Percentiles rank a stretch among this genome's conserved stretches.
Conservation (phyloP, 2,113 vertebrate genomes). For the Furnarius figulus region DNA sequence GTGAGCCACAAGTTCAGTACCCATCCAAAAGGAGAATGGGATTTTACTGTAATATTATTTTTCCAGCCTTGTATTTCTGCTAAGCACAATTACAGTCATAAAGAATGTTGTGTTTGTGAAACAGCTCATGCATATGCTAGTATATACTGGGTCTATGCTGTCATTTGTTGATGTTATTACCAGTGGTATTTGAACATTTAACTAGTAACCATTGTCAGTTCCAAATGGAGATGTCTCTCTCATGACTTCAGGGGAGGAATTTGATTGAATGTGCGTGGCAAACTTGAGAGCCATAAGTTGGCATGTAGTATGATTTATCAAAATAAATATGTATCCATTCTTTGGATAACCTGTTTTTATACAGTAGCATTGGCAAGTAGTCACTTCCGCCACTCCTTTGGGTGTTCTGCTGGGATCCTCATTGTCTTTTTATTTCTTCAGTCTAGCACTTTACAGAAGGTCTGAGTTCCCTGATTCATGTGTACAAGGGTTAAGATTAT, state of each 20-base stretch:
- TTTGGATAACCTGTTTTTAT: neutral
- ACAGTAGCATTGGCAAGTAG: neutral
- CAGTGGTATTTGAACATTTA: neutral
- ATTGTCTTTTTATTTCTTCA: neutral
- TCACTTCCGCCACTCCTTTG: neutral
- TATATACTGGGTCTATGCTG: neutral
- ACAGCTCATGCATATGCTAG: neutral
- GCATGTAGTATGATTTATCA: neutral
- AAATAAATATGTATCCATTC: neutral
- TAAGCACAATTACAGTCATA: neutral
- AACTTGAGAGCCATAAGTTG: neutral
- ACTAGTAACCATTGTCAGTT: neutral
- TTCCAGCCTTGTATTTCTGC: slow-evolving; percentile 2
- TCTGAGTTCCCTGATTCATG: fast-evolving
- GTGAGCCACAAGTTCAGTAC: neutral
- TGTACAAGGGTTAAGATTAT: neutral
- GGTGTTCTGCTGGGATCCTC: neutral
- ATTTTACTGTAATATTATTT: neutral
- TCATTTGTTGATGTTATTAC: neutral
- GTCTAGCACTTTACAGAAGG: neutral
- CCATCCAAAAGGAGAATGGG: neutral
- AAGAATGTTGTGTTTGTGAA: neutral
- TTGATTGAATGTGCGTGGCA: neutral
- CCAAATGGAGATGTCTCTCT: neutral
- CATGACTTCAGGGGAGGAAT: neutral